Base-by-base conservation (phyloP, 2,888 invertebrate species). In the Hyles lineata region DNA sequence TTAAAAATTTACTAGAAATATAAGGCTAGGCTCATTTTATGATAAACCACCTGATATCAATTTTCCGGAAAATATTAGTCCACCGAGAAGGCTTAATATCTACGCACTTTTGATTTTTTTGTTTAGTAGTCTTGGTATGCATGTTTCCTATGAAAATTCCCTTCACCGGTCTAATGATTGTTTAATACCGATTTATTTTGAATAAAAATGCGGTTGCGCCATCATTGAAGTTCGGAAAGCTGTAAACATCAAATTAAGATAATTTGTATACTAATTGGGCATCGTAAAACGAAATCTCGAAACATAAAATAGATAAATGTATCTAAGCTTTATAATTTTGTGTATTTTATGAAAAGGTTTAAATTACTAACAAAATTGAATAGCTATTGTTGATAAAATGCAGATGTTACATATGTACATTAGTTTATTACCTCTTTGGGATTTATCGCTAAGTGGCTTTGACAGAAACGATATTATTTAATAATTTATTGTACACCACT, bases 171-270 rank as follows among this genome's bases (percentile, higher is more conserved):
- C 11, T 43, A 15, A 15, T 43, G 43, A 43, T 43, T 35, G 35
- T 15, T 11, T 11, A 43, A 11, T 35, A 15, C 0, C 15, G 11
- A 43, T 15, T 43, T n/a, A 55, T 55, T 55, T 4, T 19, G n/a
- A 19, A 55, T 5, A 52, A 7, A 55, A 55, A 19, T 15, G n/a
- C 8, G 11, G 55, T n/a, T 55, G 11, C 11, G 15, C 15, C 15
- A 15, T 0, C 55, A 55, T 55, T n/a, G n/a, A 55, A n/a, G 55
- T 19, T 55, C 55, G 55, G 19, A n/a, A n/a, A 55, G n/a, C 55
- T 55, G n/a, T 19, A n/a, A 55, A n/a, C 19, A 55, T 55, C 55
- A 55, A 55, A 55, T 55, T 55, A 55, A 55, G 55, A 55, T 55
- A 55, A 55, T 55, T 55, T n/a, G 55, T 55, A n/a, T 55, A 55